phyloP scores from a whole-genome alignment of 2,113 vertebrate genomes.

The Naja naja region DNA sequence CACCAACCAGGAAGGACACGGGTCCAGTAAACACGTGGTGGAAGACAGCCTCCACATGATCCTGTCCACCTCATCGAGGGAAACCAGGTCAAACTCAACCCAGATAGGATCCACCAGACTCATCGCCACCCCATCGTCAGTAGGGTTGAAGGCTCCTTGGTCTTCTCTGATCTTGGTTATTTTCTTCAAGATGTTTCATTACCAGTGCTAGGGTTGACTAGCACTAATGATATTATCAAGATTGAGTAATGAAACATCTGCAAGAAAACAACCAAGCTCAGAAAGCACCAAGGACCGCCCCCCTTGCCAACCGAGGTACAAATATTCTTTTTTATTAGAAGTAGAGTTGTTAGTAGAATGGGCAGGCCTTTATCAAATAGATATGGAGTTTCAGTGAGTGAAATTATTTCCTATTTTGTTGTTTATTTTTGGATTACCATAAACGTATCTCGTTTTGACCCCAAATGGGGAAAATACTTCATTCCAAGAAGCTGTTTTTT shows the following conservation, averaged over 20 bases:
- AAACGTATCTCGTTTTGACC: background rate
- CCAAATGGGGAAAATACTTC: background rate
- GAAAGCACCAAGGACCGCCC: background rate
- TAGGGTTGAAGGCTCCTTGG: background rate
- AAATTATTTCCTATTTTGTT: background rate
- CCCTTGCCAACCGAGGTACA: background rate
- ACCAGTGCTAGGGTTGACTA: background rate
- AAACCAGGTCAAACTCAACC: too few relatives aligned
- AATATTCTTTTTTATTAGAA: background rate
- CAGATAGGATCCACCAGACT: too few relatives aligned
- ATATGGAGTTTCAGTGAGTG: background rate
- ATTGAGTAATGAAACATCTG: background rate
- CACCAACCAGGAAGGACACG: too few relatives aligned
- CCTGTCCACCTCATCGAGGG: too few relatives aligned
- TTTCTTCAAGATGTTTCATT: background rate
- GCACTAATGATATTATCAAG: background rate
- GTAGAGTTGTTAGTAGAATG: background rate
- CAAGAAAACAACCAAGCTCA: background rate
- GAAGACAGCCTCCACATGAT: too few relatives aligned
- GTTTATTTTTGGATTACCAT: background rate
- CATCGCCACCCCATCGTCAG: too few relatives aligned
- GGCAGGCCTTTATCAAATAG: background rate
- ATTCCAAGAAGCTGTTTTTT: background rate
- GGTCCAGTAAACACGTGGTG: too few relatives aligned
- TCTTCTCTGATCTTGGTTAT: background rate